phyloP scores from a whole-genome alignment of 2,797 vertebrate species.

The Orientallactaga sibirica region DNA sequence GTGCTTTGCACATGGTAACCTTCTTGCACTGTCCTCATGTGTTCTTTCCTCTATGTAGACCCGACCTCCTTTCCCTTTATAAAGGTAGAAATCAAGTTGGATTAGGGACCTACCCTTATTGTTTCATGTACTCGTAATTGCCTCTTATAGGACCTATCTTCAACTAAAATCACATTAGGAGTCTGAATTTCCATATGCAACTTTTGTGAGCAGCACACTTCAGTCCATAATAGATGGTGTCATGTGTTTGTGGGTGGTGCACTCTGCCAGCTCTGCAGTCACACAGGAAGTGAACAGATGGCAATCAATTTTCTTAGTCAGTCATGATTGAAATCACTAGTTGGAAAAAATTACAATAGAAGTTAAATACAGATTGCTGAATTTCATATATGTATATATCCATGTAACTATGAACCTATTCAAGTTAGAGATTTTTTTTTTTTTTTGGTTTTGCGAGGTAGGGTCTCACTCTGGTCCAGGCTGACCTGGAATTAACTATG shows the following conservation, averaged over 20 bases:
- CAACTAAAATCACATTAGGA: background rate
- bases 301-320: constrained; percentile 28
- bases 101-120: background rate
- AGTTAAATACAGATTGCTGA: background rate
- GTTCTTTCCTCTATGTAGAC: background rate
- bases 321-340: constrained; percentile 25
- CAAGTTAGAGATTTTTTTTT: background rate
- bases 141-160: background rate
- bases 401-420: background rate
- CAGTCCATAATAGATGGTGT: background rate
- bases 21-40: background rate
- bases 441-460: too few species aligned
- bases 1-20: background rate
- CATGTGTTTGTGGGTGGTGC: background rate
- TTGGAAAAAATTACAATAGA: background rate
- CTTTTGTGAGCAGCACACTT: background rate
- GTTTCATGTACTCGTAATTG: constrained; percentile 4
- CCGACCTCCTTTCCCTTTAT: background rate
- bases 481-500: too few species aligned
- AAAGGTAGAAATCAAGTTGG: background rate
- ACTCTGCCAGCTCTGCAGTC: background rate
- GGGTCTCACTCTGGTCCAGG: too few species aligned
- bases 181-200: background rate
- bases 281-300: background rate
- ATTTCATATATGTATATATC: background rate